Evolutionary conservation across 2,113 vertebrate genomes (phyloP).

Genomic region (Neotoma lepida): DNA sequence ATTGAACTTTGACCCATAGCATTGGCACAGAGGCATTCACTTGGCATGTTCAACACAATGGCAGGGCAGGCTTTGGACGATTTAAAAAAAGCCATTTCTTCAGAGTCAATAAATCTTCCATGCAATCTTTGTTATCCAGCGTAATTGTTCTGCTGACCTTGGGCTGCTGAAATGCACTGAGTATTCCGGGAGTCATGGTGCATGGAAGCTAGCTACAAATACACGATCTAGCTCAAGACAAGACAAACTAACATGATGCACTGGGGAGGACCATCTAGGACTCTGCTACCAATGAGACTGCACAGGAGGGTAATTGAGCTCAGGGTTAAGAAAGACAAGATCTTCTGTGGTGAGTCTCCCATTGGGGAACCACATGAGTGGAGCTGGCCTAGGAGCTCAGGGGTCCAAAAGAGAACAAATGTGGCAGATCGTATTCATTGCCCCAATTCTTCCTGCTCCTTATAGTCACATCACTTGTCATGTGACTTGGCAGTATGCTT

Average conservation of each 20-base stretch:
- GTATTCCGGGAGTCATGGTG: not conserved
- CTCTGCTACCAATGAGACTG: not conserved
- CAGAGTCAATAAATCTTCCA: constrained; percentile 33
- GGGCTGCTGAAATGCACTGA: not conserved
- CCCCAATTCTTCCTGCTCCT: not conserved
- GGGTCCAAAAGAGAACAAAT: not conserved
- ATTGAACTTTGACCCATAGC: not conserved
- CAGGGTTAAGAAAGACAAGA: not conserved
- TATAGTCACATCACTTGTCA: rapidly evolving
- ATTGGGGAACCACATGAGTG: not conserved
- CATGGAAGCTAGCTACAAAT: too few relatives aligned
- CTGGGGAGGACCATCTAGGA: not conserved
- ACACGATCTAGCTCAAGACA: not conserved
- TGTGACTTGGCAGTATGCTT: not conserved
- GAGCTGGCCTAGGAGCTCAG: not conserved
- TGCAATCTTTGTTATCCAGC: not conserved
- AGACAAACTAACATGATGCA: not conserved
- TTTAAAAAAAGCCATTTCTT: not conserved
- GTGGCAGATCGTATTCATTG: not conserved
- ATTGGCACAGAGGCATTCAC: constrained; percentile 1
- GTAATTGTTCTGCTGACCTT: not conserved
- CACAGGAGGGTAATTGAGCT: not conserved
- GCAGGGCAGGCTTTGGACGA: constrained; percentile 22
- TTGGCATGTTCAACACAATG: not conserved
- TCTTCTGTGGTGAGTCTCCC: not conserved